phyloP scores from a whole-genome alignment of 1,140 invertebrate species.

The Octopus sinensis region DNA sequence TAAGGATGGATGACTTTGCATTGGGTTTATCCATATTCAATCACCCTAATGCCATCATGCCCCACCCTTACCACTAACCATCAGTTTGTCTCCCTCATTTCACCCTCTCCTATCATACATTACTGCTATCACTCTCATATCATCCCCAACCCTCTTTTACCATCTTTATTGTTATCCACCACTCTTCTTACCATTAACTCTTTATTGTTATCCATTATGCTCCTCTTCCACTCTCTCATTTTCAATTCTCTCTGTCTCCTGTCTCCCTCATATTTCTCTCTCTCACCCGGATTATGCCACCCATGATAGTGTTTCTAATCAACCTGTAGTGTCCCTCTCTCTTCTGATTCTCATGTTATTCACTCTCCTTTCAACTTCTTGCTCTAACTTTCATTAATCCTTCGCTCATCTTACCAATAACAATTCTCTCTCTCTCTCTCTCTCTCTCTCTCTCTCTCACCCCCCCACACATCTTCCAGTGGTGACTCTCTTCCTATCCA shows the following conservation, averaged over 20 bases:
- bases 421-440: slow-evolving; percentile 22
- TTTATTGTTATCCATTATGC: background rate
- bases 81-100: background rate
- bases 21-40: too few species aligned
- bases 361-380: slow-evolving; percentile 6
- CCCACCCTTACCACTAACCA: too few species aligned
- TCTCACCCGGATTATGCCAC: background rate
- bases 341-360: slow-evolving; percentile 11
- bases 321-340: background rate
- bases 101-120: background rate
- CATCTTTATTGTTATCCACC: slow-evolving; percentile 9
- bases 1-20: too few species aligned
- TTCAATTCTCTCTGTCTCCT: slow-evolving; percentile 11
- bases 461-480: too few species aligned
- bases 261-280: slow-evolving; percentile 10
- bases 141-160: slow-evolving; percentile 8
- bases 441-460: slow-evolving; percentile 18
- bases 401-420: background rate
- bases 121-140: background rate
- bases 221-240: background rate
- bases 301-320: background rate
- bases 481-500: too few species aligned
- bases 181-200: background rate
- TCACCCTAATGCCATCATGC: too few species aligned
- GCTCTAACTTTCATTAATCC: background rate